Conservation (phyloP, 2,113 vertebrate genomes). For the Crotalus helleri region DNA sequence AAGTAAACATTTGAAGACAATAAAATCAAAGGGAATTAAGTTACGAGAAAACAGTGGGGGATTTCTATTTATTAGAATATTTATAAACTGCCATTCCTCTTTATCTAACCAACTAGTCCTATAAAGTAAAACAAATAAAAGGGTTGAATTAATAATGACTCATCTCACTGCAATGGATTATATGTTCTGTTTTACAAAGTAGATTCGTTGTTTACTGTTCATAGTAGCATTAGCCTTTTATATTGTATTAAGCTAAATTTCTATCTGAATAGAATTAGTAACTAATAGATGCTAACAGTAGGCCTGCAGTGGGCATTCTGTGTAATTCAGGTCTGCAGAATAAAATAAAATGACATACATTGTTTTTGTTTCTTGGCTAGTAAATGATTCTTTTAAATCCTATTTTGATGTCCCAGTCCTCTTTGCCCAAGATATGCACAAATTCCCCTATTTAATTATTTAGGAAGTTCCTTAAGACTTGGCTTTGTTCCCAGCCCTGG, state of each 20-base stretch:
- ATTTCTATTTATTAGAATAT: neutral
- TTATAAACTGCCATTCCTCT: neutral
- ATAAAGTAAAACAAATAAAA: neutral
- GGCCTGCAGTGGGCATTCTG: neutral
- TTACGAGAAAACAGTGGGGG: neutral
- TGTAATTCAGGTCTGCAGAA: neutral
- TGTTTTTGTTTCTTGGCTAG: neutral
- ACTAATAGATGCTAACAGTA: neutral
- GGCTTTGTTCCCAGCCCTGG: neutral
- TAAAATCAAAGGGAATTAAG: slow-evolving; percentile 15
- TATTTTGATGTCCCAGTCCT: neutral
- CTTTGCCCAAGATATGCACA: neutral
- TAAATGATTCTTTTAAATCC: neutral
- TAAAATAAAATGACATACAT: neutral
- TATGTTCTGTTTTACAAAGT: neutral
- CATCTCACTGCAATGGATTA: neutral
- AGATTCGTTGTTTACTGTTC: neutral
- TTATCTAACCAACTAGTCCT: too few relatives aligned
- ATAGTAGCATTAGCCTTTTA: neutral
- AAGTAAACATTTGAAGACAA: neutral
- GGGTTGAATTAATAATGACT: neutral
- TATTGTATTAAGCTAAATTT: neutral
- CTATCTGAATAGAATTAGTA: neutral
- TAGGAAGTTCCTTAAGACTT: neutral
- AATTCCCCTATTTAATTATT: neutral